phyloP scores from a whole-genome alignment of 2,888 invertebrate species.

The Sphinx pinastri region DNA sequence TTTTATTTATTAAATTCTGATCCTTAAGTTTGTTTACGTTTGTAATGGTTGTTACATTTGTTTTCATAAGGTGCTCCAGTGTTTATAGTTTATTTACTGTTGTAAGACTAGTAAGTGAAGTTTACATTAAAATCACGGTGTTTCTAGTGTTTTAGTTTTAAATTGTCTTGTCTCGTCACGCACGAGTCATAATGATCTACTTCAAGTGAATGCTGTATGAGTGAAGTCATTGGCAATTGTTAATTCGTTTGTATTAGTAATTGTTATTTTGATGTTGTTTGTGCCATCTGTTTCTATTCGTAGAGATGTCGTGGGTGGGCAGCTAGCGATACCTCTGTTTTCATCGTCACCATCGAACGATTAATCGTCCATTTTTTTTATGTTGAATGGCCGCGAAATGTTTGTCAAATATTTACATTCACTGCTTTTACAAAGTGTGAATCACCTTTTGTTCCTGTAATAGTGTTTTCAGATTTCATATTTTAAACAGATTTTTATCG shows the following conservation, averaged over 20 bases:
- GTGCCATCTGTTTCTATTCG: slow-evolving; percentile 69
- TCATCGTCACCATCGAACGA: slow-evolving; percentile 61
- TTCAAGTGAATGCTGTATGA: slow-evolving; percentile 35
- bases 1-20: slow-evolving; percentile 46
- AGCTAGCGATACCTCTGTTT: slow-evolving; percentile 58
- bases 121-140: slow-evolving; percentile 36
- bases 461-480: neutral
- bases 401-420: slow-evolving; percentile 43
- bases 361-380: slow-evolving; percentile 57
- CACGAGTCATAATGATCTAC: slow-evolving; percentile 43
- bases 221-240: slow-evolving; percentile 55
- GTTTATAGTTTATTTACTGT: slow-evolving; percentile 46
- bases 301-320: slow-evolving; percentile 67
- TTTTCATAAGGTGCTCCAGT: slow-evolving; percentile 55
- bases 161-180: slow-evolving; percentile 57
- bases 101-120: slow-evolving; percentile 36
- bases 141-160: slow-evolving; percentile 57
- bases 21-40: slow-evolving; percentile 38
- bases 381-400: slow-evolving; percentile 44
- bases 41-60: slow-evolving; percentile 51
- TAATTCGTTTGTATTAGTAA: slow-evolving; percentile 67
- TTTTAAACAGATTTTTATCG: slow-evolving; percentile 34
- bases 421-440: slow-evolving; percentile 31
- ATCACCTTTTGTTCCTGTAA: slow-evolving; percentile 25
- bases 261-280: slow-evolving; percentile 66